Percentiles rank a stretch among this genome's conserved stretches.
Evolutionary conservation across 2,113 vertebrate genomes (phyloP).

Genomic region (Callionymus lyra): DNA sequence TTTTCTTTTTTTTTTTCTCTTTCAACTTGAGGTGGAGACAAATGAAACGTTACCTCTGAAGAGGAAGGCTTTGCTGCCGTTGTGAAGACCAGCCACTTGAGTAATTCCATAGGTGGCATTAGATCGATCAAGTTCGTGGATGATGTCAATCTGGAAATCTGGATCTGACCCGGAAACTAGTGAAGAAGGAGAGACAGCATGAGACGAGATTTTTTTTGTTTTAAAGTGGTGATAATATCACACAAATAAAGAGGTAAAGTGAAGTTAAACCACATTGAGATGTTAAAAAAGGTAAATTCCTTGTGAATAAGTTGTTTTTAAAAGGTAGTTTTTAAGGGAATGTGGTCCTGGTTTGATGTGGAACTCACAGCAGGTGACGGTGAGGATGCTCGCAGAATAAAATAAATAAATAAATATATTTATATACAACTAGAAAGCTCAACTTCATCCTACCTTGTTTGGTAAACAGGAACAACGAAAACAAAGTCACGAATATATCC

Average conservation of each 20-base stretch:
- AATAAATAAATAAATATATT: too few relatives aligned
- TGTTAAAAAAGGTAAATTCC: too few relatives aligned
- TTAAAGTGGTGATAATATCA: too few relatives aligned
- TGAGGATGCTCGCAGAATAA: too few relatives aligned
- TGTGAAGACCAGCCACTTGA: constrained; percentile 86
- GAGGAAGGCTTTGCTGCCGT: constrained; percentile 87
- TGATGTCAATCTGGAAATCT: constrained; percentile 84
- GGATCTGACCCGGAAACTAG: constrained; percentile 81
- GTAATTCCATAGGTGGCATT: constrained; percentile 85
- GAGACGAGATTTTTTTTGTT: too few relatives aligned
- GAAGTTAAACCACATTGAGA: too few relatives aligned
- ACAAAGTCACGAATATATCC: constrained; percentile 71
- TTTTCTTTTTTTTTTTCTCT: not conserved
- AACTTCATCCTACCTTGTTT: constrained; percentile 68
- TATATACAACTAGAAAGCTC: too few relatives aligned
- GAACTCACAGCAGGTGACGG: too few relatives aligned
- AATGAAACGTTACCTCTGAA: constrained; percentile 78
- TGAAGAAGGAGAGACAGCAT: constrained; percentile 13
- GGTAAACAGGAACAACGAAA: constrained; percentile 66
- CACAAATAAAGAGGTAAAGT: too few relatives aligned
- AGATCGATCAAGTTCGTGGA: constrained; percentile 81
- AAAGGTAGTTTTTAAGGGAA: too few relatives aligned
- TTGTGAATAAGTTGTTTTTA: too few relatives aligned
- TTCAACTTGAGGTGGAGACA: constrained; percentile 23
- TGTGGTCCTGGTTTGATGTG: too few relatives aligned